Evolutionary conservation across 1,140 invertebrate species (phyloP).

Genomic region (Hyles vespertilio): DNA sequence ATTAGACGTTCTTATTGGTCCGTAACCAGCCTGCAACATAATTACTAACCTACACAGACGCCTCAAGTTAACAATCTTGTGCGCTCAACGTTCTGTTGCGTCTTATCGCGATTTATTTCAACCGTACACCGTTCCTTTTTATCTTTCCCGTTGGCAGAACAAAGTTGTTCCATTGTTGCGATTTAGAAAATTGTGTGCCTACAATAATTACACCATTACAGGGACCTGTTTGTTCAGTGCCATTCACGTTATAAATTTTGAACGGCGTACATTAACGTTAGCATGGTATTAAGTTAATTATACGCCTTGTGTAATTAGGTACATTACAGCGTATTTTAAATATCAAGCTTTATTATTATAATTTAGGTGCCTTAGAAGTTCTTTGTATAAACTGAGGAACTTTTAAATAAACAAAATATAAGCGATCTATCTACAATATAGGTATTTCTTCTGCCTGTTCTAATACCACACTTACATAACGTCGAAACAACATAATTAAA

Average conservation of each 20-base stretch:
- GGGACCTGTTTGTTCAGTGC: no score
- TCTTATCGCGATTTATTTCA: constrained; percentile 20
- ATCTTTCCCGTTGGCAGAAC: constrained; percentile 5
- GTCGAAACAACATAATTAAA: no score
- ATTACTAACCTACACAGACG: constrained; percentile 14
- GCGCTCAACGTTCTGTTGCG: constrained; percentile 5
- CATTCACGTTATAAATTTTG: no score
- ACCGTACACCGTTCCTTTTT: constrained; percentile 23
- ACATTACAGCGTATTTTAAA: no score
- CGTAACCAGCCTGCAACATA: constrained; percentile 9
- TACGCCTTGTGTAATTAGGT: neutral
- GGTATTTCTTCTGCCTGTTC: no score
- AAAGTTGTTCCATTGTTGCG: constrained; percentile 3
- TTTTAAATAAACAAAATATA: no score
- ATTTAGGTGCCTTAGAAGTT: no score
- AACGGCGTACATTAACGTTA: neutral
- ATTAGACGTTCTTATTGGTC: constrained; percentile 9
- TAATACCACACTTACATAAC: no score
- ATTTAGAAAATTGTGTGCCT: constrained; percentile 7
- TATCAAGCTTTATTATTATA: no score
- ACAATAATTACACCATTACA: no score
- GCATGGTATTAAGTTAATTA: neutral
- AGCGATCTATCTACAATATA: no score
- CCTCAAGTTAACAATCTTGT: constrained; percentile 24
- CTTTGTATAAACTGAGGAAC: no score